Base-by-base conservation (phyloP, 2,888 invertebrate species). In the Drosophila lacicola region DNA sequence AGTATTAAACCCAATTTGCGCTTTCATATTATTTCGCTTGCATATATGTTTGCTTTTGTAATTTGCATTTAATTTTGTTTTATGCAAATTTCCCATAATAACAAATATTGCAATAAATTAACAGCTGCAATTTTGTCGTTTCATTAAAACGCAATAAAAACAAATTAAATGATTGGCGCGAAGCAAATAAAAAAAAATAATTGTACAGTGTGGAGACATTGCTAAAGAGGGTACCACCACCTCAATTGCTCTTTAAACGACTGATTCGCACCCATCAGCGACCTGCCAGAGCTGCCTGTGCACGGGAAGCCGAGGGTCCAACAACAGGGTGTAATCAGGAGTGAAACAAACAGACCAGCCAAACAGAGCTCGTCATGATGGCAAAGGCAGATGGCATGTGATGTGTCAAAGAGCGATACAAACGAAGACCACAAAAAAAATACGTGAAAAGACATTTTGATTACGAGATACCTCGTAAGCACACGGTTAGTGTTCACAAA, bases 1-100 rank as follows among this genome's bases (percentile, higher is more conserved):
- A 54, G 70, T 70, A 78, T 78, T 74, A 82, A 72, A 72, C 55
- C 55, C 44, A 78, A 68, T 76, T 70, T 64, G 54, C 33, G 34
- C 61, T 19, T 47, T 53, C 61, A 62, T 58, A 61, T 69, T 25
- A 54, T 49, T 49, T 65, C 11, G 36, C 54, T 25, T 51, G 37
- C 33, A 37, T 68, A 44, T 53, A 44, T 65, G 41, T 68, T 67
- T 74, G 56, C 60, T 19, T 19, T 63, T 54, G 56, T 70, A 81
- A 84, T 79, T 79, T 82, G 74, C 74, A 75, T 82, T 78, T 74
- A 70, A 78, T 79, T 72, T 77, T 42, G 62, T 47, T 66, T 53
- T 63, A 74, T 80, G 70, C 64, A 65, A 72, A 78, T 74, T 49
- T 67, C 17, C 50, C 51, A 61, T 51, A 66, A 68, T 25, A 49